Percentiles rank a stretch among this genome's conserved stretches.
Evolutionary conservation across 2,888 invertebrate species (phyloP).

Genomic region (Dolichopus griseipennis): DNA sequence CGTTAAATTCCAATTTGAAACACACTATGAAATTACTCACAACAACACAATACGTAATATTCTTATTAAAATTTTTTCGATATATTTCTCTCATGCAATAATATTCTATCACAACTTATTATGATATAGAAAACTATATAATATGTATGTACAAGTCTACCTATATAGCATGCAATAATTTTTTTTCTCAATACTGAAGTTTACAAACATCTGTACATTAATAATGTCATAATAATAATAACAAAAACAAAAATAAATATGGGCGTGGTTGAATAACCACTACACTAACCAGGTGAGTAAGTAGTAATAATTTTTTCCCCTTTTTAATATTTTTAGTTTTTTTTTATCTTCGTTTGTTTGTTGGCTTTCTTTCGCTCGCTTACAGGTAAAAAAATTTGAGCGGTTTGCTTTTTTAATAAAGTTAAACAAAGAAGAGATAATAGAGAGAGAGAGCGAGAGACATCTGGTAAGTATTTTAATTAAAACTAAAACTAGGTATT

Average conservation of each 20-base stretch:
- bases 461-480: too few species aligned
- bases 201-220: too few species aligned
- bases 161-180: background rate
- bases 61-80: background rate
- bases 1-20: background rate
- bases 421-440: background rate
- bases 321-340: background rate
- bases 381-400: background rate
- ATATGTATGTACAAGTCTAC: too few species aligned
- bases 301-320: background rate
- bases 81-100: background rate
- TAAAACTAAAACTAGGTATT: too few species aligned
- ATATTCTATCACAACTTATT: background rate
- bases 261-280: conserved; percentile 4
- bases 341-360: background rate
- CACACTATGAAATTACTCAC: background rate
- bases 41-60: too few species aligned
- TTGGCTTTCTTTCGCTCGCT: background rate
- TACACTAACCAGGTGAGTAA: background rate
- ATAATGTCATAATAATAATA: background rate
- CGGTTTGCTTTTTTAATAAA: background rate
- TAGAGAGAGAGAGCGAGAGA: too few species aligned
- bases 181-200: background rate
- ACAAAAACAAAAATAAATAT: background rate
- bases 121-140: too few species aligned